Evolutionary conservation across 1,140 invertebrate species (phyloP), one percentile per base, ranked within the genome.

Genomic region (Anastrepha ludens): DNA sequence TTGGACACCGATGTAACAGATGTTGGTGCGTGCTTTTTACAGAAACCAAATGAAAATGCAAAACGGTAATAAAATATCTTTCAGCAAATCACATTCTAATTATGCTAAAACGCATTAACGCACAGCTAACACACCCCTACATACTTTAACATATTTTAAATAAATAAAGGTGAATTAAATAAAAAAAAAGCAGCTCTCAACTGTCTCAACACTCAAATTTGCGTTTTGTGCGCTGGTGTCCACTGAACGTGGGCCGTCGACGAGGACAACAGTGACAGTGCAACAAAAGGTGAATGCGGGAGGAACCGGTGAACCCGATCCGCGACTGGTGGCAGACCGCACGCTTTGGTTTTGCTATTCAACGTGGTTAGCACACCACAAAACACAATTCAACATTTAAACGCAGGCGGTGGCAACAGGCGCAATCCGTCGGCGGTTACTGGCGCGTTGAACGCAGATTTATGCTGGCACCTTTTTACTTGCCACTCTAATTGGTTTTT

Each of bases 361-460:
- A 67, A 13, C 20, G 74, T n/a, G 15, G n/a, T n/a, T 64, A 47
- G 39, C 15, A 41, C 2, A 44, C 86, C 86, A 47, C 62, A 87
- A 86, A 87, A 87, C 62, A 87, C 86, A 67, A 87, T 87, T 87
- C 44, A 67, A 50, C 64, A 67, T 87, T 87, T 87, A 87, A 87
- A 50, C 47, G 86, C 59, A 5, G 55, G 85, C 85, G 58, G 85
- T 55, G 9, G 85, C 58, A 41, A 13, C 44, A 50, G 60, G 59
- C 44, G 39, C 85, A 17, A 9, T 20, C 44, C 29, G 85, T 62
- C 47, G 85, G 55, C 85, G 58, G 85, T 62, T 39, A 47, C 17
- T 15, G 17, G 47, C 74, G 20, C 74, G 47, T 81, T 81, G 47
- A 58, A 50, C 7, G 44, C 41, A 64, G 62, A 47, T 87, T 87